Evolutionary conservation across 2,888 invertebrate species (phyloP).

Genomic region (Mimumesa dahlbomi): DNA sequence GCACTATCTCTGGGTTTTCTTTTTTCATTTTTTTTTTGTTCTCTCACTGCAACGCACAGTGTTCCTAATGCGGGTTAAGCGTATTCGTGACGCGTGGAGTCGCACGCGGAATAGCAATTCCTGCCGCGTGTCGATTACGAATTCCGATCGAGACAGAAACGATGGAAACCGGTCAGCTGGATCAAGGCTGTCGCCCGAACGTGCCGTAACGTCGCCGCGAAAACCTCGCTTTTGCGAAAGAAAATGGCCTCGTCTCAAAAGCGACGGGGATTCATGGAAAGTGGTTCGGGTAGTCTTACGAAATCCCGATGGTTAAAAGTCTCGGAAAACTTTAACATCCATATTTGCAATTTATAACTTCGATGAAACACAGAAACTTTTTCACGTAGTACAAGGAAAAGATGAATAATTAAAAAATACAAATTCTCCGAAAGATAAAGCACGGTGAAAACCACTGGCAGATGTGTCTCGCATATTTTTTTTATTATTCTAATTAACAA

Average conservation of each 20-base stretch:
- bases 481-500: no score
- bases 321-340: no score
- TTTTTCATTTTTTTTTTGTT: background rate
- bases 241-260: no score
- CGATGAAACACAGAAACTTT: no score
- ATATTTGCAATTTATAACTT: no score
- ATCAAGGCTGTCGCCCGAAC: background rate
- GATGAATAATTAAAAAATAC: background rate
- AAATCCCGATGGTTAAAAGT: no score
- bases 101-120: constrained; percentile 16
- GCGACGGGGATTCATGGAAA: no score
- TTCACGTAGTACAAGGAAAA: background rate
- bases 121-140: background rate
- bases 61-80: constrained; percentile 65
- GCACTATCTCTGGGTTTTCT: no score
- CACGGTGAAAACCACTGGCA: background rate
- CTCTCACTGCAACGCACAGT: constrained; percentile 9
- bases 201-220: no score
- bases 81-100: constrained; percentile 62
- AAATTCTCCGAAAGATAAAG: background rate
- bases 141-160: background rate
- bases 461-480: background rate
- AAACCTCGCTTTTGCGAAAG: no score
- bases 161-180: background rate
- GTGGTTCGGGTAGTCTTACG: no score